These are phyloP conservation scores for Florisuga fusca DNA, from an alignment of 2,797 vertebrate species.

Conservation along the genomic window DNA sequence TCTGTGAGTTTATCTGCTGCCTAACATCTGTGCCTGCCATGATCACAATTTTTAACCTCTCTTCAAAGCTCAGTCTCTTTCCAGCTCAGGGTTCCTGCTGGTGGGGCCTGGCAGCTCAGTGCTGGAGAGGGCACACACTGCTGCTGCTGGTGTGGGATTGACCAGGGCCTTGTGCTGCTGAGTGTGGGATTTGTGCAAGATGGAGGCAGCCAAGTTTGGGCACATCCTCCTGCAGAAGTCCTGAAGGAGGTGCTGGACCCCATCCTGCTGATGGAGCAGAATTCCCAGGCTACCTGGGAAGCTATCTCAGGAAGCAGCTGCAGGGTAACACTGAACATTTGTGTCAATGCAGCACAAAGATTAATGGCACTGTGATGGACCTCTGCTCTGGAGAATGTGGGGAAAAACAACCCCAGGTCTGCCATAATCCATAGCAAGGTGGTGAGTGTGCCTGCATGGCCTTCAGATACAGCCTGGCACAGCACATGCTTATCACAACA, in stretches of 20 bases:
- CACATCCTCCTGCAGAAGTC: not conserved
- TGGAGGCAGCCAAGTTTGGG: not conserved
- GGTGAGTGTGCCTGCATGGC: not conserved
- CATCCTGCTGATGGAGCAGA: not conserved
- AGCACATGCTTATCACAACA: not conserved
- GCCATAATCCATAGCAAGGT: not conserved
- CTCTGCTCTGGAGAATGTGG: not conserved
- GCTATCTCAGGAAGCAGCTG: conserved; percentile 61
- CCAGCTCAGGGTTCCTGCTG: not conserved
- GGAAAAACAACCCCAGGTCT: not conserved
- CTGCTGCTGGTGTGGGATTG: not conserved
- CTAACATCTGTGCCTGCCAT: not conserved
- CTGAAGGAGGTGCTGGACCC: not conserved
- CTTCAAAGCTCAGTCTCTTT: not conserved
- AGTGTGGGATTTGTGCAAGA: not conserved
- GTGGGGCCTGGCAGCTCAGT: not conserved
- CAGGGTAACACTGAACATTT: not conserved
- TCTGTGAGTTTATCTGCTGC: not conserved
- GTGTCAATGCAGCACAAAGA: not conserved
- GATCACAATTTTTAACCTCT: not conserved
- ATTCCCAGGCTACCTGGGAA: not conserved
- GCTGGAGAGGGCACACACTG: accelerated
- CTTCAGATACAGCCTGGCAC: not conserved
- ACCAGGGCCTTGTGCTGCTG: not conserved
- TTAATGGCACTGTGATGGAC: not conserved